These are phyloP conservation scores for Etheostoma spectabile DNA, from an alignment of 2,113 vertebrate genomes.

Conservation along the genomic window DNA sequence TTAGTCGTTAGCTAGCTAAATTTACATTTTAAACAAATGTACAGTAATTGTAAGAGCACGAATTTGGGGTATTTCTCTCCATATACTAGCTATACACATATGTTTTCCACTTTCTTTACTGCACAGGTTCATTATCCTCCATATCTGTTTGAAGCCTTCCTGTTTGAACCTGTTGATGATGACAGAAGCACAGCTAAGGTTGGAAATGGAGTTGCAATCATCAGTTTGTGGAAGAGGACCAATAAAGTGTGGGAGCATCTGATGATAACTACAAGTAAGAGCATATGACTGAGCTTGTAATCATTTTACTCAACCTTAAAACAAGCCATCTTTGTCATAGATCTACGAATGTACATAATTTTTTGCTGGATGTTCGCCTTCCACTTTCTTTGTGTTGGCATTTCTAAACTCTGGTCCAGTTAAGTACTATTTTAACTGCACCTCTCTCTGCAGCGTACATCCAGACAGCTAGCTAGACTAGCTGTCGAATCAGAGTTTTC, in stretches of 20 bases:
- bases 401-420: no score
- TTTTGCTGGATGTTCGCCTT: no score
- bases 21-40: no score
- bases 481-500: no score
- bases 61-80: background rate
- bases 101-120: background rate
- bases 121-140: slow-evolving; percentile 91
- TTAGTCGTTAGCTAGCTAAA: no score
- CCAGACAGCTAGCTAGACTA: no score
- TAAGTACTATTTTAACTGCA: no score
- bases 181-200: slow-evolving; percentile 88
- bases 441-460: no score
- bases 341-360: no score
- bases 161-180: slow-evolving; percentile 89
- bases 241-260: slow-evolving; percentile 87
- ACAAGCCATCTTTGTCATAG: no score
- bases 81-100: background rate
- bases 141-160: slow-evolving; percentile 91
- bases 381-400: no score
- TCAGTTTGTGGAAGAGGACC: slow-evolving; percentile 90
- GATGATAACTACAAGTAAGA: slow-evolving; percentile 78
- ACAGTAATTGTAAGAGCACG: no score
- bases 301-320: background rate
- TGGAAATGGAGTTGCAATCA: slow-evolving; percentile 85
- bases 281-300: background rate